Evolutionary conservation across 1,140 invertebrate species (phyloP).

Genomic region (Brachionus manjavacas): DNA sequence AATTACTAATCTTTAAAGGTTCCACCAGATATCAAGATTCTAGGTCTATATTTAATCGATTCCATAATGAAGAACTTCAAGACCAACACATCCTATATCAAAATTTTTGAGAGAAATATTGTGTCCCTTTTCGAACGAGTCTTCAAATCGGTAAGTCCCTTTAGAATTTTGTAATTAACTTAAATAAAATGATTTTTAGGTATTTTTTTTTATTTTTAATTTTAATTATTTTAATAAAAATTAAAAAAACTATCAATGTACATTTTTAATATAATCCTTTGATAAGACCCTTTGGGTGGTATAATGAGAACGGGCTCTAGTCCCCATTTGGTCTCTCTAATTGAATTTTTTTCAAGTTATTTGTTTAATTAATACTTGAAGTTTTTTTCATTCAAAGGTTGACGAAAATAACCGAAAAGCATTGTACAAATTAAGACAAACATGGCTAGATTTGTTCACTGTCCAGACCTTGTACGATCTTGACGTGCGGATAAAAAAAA

Average conservation of each 20-base stretch:
- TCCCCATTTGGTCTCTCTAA: not conserved
- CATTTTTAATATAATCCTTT: not conserved
- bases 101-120: slow-evolving; percentile 28
- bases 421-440: slow-evolving; percentile 38
- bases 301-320: not conserved
- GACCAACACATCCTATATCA: slow-evolving; percentile 17
- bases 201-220: not conserved
- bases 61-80: slow-evolving; percentile 41
- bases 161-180: not conserved
- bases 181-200: not conserved
- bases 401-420: slow-evolving; percentile 26
- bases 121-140: not conserved
- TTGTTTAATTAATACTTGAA: not conserved
- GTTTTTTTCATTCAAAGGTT: slow-evolving; percentile 30
- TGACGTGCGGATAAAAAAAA: not conserved
- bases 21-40: not conserved
- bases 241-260: not conserved
- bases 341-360: not conserved
- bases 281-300: not conserved
- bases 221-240: not conserved
- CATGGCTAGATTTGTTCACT: slow-evolving; percentile 3
- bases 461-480: slow-evolving; percentile 3
- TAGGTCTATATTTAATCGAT: slow-evolving; percentile 30
- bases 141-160: slow-evolving; percentile 3
- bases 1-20: not conserved